phyloP scores from a whole-genome alignment of 2,888 invertebrate genomes.

The Drosophila ustulata region DNA sequence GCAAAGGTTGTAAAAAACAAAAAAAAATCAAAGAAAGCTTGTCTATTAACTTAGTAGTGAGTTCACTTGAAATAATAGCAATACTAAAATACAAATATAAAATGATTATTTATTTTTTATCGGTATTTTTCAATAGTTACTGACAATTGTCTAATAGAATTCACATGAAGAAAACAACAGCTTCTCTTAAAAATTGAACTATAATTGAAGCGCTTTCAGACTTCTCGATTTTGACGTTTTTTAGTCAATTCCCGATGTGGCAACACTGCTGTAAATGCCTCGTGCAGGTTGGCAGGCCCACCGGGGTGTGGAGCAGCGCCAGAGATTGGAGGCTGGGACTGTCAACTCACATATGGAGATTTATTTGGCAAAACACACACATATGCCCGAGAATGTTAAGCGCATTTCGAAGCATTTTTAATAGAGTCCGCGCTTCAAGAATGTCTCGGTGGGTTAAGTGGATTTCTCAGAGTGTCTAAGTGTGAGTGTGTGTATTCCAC shows the following conservation, averaged over 20 bases:
- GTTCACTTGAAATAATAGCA: too few species aligned
- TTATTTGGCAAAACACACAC: slow-evolving; percentile 60
- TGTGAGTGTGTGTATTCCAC: not conserved
- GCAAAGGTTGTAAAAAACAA: too few species aligned
- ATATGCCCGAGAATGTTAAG: slow-evolving; percentile 58
- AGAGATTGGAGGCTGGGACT: slow-evolving; percentile 22
- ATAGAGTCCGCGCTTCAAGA: slow-evolving; percentile 66
- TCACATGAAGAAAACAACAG: too few species aligned
- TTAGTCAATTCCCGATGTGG: not conserved
- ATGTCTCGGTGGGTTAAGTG: slow-evolving; percentile 48
- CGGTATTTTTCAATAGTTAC: too few species aligned
- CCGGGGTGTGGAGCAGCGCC: not conserved
- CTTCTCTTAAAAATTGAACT: not conserved
- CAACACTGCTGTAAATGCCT: slow-evolving; percentile 25
- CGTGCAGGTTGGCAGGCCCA: slow-evolving; percentile 10
- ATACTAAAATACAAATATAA: too few species aligned
- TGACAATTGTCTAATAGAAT: too few species aligned
- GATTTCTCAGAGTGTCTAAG: slow-evolving; percentile 5
- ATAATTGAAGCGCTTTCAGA: not conserved
- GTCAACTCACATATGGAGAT: slow-evolving; percentile 78
- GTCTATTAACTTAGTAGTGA: too few species aligned
- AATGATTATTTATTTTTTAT: too few species aligned
- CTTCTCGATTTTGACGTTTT: slow-evolving; percentile 7
- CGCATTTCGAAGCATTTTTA: slow-evolving; percentile 80
- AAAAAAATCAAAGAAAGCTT: too few species aligned